Conservation (phyloP, 2,888 invertebrate genomes). For the Eupelmus urozonus region DNA sequence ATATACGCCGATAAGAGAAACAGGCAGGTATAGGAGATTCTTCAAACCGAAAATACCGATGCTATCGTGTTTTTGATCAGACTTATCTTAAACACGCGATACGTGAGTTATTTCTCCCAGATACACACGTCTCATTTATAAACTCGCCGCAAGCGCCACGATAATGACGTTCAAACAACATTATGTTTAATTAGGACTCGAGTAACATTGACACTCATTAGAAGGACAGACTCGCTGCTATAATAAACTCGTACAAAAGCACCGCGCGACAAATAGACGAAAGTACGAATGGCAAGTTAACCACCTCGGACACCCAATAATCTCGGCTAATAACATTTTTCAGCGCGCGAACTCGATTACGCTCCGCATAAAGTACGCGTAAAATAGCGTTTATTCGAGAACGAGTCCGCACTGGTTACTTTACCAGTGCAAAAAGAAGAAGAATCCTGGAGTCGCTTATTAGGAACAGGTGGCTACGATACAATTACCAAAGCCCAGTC, state of each 20-base stretch:
- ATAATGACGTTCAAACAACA: not conserved
- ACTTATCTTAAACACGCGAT: not conserved
- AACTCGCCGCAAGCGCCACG: too few relatives aligned
- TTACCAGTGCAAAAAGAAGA: too few relatives aligned
- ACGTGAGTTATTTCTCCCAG: not conserved
- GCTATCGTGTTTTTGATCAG: not conserved
- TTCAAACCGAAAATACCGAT: not conserved
- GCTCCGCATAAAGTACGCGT: slow-evolving; percentile 3
- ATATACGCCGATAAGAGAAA: not conserved
- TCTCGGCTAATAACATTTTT: slow-evolving; percentile 26
- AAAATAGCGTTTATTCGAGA: slow-evolving; percentile 8
- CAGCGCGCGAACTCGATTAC: not conserved
- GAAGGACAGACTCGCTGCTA: not conserved
- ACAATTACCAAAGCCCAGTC: slow-evolving; percentile 16
- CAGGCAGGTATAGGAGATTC: not conserved
- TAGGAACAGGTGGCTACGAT: slow-evolving; percentile 5
- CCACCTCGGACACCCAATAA: slow-evolving; percentile 8
- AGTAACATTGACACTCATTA: slow-evolving; percentile 14
- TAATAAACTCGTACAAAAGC: not conserved
- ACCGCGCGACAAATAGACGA: not conserved
- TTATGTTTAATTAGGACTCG: not conserved
- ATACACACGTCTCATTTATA: not conserved
- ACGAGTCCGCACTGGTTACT: slow-evolving; percentile 6
- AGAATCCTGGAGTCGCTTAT: slow-evolving; percentile 2
- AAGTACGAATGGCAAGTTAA: not conserved